phyloP scores from a whole-genome alignment of 2,888 invertebrate species.

The Drosophila kambysellisi region DNA sequence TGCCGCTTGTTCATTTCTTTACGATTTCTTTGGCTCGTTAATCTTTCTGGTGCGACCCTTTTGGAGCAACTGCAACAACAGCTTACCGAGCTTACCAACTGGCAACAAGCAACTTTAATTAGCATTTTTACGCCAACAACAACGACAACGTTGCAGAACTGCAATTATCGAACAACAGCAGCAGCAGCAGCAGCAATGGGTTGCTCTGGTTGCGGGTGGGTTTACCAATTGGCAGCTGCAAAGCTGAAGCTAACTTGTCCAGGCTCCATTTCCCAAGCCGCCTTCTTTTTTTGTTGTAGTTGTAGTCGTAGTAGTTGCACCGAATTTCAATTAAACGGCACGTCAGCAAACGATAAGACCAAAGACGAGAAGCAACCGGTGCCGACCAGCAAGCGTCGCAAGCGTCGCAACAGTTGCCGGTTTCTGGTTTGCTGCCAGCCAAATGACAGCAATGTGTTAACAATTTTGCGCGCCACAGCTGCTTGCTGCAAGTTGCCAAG shows the following conservation, averaged over 20 bases:
- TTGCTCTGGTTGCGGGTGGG: constrained; percentile 67
- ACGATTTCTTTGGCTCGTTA: constrained; percentile 76
- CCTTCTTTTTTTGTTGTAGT: constrained; percentile 34
- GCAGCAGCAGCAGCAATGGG: constrained; percentile 37
- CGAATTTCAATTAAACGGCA: constrained; percentile 79
- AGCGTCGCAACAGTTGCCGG: constrained; percentile 29
- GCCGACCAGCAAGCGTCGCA: constrained; percentile 16
- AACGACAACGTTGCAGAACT: constrained; percentile 35
- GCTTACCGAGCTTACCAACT: constrained; percentile 28
- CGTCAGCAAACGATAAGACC: constrained; percentile 67
- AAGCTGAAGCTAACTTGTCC: constrained; percentile 46
- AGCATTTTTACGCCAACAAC: constrained; percentile 74
- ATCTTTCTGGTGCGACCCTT: constrained; percentile 74
- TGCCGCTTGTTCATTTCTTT: constrained; percentile 71
- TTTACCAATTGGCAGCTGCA: constrained; percentile 61
- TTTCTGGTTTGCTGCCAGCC: constrained; percentile 26
- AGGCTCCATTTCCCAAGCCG: constrained; percentile 53
- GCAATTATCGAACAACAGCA: constrained; percentile 59
- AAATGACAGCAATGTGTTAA: constrained; percentile 79
- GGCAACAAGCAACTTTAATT: constrained; percentile 77
- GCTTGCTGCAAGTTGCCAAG: constrained; percentile 33
- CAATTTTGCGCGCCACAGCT: constrained; percentile 76
- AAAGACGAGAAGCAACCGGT: constrained; percentile 35
- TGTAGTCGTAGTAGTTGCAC: constrained; percentile 29
- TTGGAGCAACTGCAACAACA: constrained; percentile 26